phyloP scores from a whole-genome alignment of 2,888 invertebrate genomes.

The Heteromurus nitidus region DNA sequence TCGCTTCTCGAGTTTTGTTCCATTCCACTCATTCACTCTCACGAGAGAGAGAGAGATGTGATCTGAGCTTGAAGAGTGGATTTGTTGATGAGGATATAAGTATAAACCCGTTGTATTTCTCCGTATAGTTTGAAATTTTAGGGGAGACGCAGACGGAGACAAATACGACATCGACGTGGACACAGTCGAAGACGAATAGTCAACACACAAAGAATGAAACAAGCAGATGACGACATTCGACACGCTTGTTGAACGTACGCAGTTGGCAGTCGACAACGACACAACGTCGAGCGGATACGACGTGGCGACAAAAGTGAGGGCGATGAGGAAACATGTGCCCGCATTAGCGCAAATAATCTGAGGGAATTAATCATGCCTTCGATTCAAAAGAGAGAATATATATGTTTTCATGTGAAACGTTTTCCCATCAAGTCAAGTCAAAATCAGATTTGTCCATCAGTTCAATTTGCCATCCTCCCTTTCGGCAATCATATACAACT shows the following conservation, averaged over 20 bases:
- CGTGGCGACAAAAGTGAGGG: slow-evolving; percentile 1
- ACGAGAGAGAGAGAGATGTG: too few relatives aligned
- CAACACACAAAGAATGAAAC: neutral
- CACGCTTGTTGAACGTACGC: neutral
- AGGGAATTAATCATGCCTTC: slow-evolving; percentile 37
- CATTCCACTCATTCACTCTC: neutral
- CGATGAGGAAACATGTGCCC: slow-evolving; percentile 10
- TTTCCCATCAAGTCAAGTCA: too few relatives aligned
- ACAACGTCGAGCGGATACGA: slow-evolving; percentile 5
- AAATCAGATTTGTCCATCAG: too few relatives aligned
- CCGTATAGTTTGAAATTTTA: neutral
- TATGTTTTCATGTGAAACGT: too few relatives aligned
- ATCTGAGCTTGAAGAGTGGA: neutral
- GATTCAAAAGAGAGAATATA: too few relatives aligned
- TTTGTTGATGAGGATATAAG: slow-evolving; percentile 23
- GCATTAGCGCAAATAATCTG: slow-evolving; percentile 25
- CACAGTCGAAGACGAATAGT: too few relatives aligned
- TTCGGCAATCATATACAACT: neutral
- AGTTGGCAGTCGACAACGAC: slow-evolving; percentile 4
- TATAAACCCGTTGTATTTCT: slow-evolving; percentile 24
- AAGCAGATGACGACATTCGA: slow-evolving; percentile 1
- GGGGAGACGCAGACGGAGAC: neutral
- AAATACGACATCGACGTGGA: slow-evolving; percentile 21
- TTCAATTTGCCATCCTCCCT: too few relatives aligned
- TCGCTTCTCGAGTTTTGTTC: slow-evolving; percentile 9